These are phyloP conservation scores for Canis aureus DNA, from an alignment of 2,113 vertebrate species.

Conservation along the genomic window DNA sequence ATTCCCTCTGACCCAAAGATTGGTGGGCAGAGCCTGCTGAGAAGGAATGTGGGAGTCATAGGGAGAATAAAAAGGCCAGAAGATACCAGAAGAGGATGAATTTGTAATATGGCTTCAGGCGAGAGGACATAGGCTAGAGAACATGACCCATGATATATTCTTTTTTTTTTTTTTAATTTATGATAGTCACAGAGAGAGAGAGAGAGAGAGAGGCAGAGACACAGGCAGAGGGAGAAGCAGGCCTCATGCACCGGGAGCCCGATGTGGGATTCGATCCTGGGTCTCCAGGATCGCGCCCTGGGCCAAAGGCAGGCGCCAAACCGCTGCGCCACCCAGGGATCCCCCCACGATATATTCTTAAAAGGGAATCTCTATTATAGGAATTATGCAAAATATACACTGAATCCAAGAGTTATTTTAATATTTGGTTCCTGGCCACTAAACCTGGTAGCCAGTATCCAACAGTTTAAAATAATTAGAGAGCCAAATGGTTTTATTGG, in stretches of 20 bases:
- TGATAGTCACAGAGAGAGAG: too few relatives aligned
- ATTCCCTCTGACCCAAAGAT: background rate
- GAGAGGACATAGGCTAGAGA: background rate
- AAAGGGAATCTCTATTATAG: background rate
- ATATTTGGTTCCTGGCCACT: constrained; percentile 22
- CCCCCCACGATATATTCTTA: background rate
- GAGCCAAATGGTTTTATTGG: constrained; percentile 64
- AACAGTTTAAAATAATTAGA: constrained; percentile 46
- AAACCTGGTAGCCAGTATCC: background rate
- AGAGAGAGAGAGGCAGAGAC: too few relatives aligned
- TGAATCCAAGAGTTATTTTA: background rate
- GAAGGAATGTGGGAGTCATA: background rate
- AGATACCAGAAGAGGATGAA: background rate
- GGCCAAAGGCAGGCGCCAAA: too few relatives aligned
- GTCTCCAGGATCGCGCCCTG: too few relatives aligned
- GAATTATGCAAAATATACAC: constrained; percentile 47
- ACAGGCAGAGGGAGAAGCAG: too few relatives aligned
- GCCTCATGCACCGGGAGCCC: too few relatives aligned
- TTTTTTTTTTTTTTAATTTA: background rate
- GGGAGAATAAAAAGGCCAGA: background rate
- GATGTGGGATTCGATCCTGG: too few relatives aligned
- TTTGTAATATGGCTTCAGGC: background rate
- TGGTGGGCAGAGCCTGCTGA: background rate
- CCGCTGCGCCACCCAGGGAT: too few relatives aligned
- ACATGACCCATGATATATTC: background rate